Base-by-base conservation (phyloP, 2,888 invertebrate species). In the Hypomecis atomaria region DNA sequence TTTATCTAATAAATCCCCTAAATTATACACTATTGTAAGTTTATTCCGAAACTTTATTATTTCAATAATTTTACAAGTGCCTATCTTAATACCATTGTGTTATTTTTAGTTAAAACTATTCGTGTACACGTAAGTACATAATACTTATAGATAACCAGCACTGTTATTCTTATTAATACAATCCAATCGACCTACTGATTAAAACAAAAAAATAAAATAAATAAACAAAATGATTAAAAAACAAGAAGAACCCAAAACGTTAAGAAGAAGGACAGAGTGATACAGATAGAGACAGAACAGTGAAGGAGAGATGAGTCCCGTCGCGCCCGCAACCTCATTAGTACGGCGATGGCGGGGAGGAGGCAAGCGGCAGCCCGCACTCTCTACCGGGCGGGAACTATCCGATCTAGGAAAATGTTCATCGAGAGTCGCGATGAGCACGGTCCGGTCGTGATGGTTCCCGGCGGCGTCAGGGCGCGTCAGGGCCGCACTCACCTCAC, bases 401-500 rank as follows among this genome's bases (percentile, higher is more conserved):
- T 23, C 23, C 23, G 23, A 23, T 23, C 23, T n/a, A n/a, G n/a
- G 23, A 23, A 23, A 23, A 23, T 3, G 23, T 23, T 23, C 23
- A 23, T 23, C 23, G n/a, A 23, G 1, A 23, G 23, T 23, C 3
- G 23, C 3, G 23, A 23, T 23, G 23, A 23, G 3, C 23, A 23
- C n/a, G 3, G 3, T 23, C 23, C 23, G 23, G 3, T 23, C 3
- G 23, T 23, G 23, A n/a, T n/a, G n/a, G n/a, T n/a, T n/a, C n/a
- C n/a, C n/a, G n/a, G 3, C 55, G 42, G 9, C 59, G 36, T 49
- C 57, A 38, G 57, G 10, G 70, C 54, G 13, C 13, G 13, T 33
- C 47, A 10, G 10, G 61, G 7, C 13, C 55, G 59, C 78, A 84
- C 83, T 86, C 81, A 88, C 91, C 86, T 88, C 76, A 78, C 81